phyloP scores from a whole-genome alignment of 2,797 vertebrate genomes.

The Vireo griseus region DNA sequence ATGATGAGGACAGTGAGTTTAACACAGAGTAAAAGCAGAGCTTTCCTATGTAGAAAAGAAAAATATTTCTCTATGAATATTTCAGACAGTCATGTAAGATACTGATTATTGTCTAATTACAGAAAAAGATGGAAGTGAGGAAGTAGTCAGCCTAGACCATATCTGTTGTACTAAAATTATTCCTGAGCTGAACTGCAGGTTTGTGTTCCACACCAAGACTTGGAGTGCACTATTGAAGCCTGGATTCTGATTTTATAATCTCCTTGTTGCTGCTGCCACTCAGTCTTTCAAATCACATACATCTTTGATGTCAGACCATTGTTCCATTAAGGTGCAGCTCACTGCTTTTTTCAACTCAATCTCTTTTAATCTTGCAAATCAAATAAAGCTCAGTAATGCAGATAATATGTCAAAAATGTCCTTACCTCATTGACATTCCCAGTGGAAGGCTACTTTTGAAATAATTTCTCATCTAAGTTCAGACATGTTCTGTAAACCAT shows the following conservation, averaged over 20 bases:
- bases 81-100: neutral
- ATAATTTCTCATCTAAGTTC: constrained; percentile 65
- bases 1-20: neutral
- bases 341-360: constrained; percentile 41
- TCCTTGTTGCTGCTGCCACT: constrained; percentile 23
- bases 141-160: neutral
- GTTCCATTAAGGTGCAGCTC: constrained; percentile 54
- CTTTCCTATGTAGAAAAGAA: neutral
- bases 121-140: neutral
- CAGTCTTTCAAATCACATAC: constrained; percentile 27
- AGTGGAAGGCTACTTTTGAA: constrained; percentile 54
- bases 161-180: neutral
- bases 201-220: neutral
- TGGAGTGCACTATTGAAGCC: neutral
- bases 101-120: constrained; percentile 1
- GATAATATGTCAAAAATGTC: constrained; percentile 58
- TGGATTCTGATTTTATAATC: constrained; percentile 40
- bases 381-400: constrained; percentile 67
- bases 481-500: constrained; percentile 63
- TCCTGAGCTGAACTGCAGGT: neutral
- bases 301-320: constrained; percentile 48
- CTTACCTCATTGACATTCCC: constrained; percentile 63
- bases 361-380: constrained; percentile 66
- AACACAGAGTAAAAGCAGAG: neutral
- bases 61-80: neutral